These are phyloP conservation scores for Oscheius sp. DNA, from an alignment of 2,888 invertebrate genomes.

Conservation along the genomic window DNA sequence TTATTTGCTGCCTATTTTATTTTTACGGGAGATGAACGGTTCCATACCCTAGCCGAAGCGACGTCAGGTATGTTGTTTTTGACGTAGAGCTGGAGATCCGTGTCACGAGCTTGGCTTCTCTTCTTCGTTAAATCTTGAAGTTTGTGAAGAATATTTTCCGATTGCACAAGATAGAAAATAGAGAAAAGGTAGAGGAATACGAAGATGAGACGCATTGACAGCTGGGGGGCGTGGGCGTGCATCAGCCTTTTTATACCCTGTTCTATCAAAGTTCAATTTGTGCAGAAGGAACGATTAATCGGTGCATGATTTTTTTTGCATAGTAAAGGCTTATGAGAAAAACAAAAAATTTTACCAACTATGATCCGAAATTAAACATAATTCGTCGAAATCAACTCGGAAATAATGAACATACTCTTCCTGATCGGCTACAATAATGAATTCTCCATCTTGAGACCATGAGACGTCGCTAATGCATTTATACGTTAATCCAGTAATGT, in stretches of 20 bases:
- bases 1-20: slow-evolving; percentile 6
- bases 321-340: neutral
- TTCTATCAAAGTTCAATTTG: too few relatives aligned
- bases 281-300: too few relatives aligned
- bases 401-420: slow-evolving; percentile 89
- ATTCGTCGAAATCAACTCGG: slow-evolving; percentile 75
- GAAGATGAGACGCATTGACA: neutral
- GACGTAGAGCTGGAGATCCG: slow-evolving; percentile 6
- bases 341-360: neutral
- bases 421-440: slow-evolving; percentile 83
- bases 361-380: too few relatives aligned
- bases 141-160: neutral
- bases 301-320: too few relatives aligned
- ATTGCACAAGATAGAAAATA: neutral
- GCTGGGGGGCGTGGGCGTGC: too few relatives aligned
- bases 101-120: slow-evolving; percentile 7
- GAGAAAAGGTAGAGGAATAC: slow-evolving; percentile 3
- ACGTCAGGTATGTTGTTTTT: slow-evolving; percentile 16
- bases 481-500: slow-evolving; percentile 86
- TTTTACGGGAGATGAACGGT: neutral
- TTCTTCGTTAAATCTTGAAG: neutral
- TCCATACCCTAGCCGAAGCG: neutral
- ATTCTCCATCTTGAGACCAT: slow-evolving; percentile 84
- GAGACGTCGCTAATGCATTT: slow-evolving; percentile 85
- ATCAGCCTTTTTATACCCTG: too few relatives aligned